phyloP scores from a whole-genome alignment of 1,140 invertebrate species.

The Trachymyrmex septentrionalis region DNA sequence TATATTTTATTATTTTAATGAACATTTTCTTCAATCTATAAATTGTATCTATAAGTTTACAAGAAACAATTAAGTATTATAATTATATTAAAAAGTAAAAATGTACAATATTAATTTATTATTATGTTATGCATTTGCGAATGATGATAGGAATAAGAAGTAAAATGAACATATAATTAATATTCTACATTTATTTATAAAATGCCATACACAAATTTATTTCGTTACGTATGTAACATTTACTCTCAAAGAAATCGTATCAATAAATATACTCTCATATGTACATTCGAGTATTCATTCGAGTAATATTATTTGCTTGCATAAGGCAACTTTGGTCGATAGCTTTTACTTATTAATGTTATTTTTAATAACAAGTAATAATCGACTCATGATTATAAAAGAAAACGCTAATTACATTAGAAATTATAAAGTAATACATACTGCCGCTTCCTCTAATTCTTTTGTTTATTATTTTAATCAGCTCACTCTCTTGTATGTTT shows the following conservation, averaged over 20 bases:
- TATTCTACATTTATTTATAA: constrained; percentile 45
- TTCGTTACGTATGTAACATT: constrained; percentile 2
- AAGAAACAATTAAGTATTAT: neutral
- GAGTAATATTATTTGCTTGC: neutral
- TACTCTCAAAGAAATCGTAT: constrained; percentile 9
- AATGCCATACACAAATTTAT: neutral
- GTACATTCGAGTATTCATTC: neutral
- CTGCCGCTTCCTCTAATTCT: neutral
- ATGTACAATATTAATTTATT: neutral
- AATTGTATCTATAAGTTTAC: neutral
- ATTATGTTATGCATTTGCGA: constrained; percentile 8
- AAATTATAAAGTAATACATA: neutral
- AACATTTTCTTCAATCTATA: neutral
- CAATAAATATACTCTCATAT: constrained; percentile 3
- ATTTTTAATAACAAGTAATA: constrained; percentile 11
- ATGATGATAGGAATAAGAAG: constrained; percentile 4
- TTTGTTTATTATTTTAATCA: neutral
- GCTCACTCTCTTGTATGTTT: neutral
- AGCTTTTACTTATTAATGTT: constrained; percentile 26
- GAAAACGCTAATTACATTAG: neutral
- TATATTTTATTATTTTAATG: neutral
- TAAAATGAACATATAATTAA: neutral
- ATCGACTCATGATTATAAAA: neutral
- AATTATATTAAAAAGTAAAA: neutral
- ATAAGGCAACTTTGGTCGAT: constrained; percentile 30